Percentiles rank a stretch among this genome's conserved stretches.
Evolutionary conservation across 2,113 vertebrate genomes (phyloP).

Genomic region (Sclerurus mexicanus): DNA sequence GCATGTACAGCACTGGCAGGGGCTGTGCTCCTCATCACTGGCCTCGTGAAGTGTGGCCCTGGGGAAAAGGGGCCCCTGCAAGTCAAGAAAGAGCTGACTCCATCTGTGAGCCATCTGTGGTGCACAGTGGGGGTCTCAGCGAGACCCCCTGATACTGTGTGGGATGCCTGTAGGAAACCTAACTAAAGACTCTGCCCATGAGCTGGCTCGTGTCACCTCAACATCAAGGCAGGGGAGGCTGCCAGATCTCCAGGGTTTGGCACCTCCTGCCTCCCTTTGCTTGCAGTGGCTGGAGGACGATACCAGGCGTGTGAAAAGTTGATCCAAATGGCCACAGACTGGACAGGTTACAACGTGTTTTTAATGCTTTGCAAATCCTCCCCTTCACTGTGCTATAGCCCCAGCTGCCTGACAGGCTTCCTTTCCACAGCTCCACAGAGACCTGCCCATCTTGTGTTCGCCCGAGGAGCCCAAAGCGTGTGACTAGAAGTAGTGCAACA

Average conservation of each 20-base stretch:
- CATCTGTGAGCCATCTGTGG: background rate
- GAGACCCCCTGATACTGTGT: fast-evolving
- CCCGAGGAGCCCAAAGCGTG: background rate
- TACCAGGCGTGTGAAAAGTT: background rate
- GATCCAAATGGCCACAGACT: background rate
- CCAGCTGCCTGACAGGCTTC: background rate
- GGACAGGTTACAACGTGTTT: background rate
- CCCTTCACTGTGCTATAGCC: fast-evolving
- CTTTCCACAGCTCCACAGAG: background rate
- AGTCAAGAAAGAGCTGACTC: background rate
- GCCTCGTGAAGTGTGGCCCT: fast-evolving
- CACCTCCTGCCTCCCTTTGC: background rate
- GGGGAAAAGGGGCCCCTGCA: background rate
- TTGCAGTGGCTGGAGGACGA: background rate
- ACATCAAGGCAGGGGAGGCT: background rate
- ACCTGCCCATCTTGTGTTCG: background rate
- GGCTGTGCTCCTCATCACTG: background rate
- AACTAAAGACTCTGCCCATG: background rate
- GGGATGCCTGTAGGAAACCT: background rate
- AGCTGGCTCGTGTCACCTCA: background rate
- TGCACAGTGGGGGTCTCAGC: background rate
- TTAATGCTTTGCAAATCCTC: background rate
- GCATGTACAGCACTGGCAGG: fast-evolving
- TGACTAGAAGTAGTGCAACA: background rate
- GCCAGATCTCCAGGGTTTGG: background rate